Conservation (phyloP, 2,797 vertebrate species). For the Brachyrhaphis roseni region DNA sequence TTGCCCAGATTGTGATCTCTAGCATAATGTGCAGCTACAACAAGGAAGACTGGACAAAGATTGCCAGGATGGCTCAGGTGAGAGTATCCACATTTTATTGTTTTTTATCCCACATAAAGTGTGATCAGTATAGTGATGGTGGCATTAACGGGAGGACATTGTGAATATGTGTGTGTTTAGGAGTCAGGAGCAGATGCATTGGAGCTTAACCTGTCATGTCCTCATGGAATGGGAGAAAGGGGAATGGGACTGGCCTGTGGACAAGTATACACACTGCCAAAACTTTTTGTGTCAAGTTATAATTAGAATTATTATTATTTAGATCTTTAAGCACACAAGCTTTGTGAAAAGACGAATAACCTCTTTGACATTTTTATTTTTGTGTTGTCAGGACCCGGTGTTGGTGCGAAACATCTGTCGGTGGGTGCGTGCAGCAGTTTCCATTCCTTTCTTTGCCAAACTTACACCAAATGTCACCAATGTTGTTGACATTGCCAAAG, state of each 20-base stretch:
- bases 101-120: not conserved
- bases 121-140: not conserved
- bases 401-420: conserved; percentile 97
- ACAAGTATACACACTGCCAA: conserved; percentile 77
- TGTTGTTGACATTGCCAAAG: conserved; percentile 90
- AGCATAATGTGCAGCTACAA: conserved; percentile 78
- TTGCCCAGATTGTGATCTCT: conserved; percentile 71
- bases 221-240: conserved; percentile 86
- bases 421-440: conserved; percentile 91
- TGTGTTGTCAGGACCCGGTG: conserved; percentile 88
- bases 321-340: not conserved
- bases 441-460: conserved; percentile 95
- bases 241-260: conserved; percentile 95
- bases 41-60: conserved; percentile 72
- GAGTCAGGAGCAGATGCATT: conserved; percentile 76
- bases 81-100: conserved; percentile 1
- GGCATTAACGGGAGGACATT: not conserved
- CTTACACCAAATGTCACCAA: conserved; percentile 89
- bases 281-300: not conserved
- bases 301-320: not conserved
- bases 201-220: conserved; percentile 92
- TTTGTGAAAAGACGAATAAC: not conserved
- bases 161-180: conserved; percentile 37
- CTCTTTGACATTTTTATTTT: not conserved
- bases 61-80: conserved; percentile 72